Conservation (phyloP, 64 coral and sea anemone genomes). For the Porites lutea region DNA sequence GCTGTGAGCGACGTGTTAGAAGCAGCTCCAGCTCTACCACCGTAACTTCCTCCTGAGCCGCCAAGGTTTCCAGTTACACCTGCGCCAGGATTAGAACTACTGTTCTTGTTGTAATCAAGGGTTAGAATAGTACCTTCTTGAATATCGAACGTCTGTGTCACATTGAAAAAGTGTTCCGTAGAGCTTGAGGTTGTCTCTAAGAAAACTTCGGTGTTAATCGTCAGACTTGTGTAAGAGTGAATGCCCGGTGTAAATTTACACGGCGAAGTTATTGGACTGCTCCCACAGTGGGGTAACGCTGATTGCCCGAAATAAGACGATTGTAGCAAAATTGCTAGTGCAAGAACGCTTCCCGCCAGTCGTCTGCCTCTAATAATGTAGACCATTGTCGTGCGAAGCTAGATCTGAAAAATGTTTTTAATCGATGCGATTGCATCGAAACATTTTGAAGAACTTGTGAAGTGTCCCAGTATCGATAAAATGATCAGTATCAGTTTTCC, state of each 20-base stretch:
- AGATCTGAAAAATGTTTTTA: no score
- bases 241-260: conserved; percentile 78
- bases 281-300: background rate
- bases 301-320: background rate
- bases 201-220: conserved; percentile 68
- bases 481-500: no score
- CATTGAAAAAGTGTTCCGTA: conserved; percentile 61
- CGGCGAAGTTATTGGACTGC: conserved; percentile 36
- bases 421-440: no score
- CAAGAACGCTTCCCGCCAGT: background rate
- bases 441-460: no score
- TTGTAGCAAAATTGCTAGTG: background rate
- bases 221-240: conserved; percentile 59
- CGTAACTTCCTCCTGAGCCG: conserved; percentile 82
- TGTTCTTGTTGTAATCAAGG: conserved; percentile 76
- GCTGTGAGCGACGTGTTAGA: conserved; percentile 58
- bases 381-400: background rate
- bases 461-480: no score
- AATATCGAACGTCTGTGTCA: conserved; percentile 84
- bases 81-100: conserved; percentile 41
- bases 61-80: conserved; percentile 48
- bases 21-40: conserved; percentile 81
- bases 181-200: conserved; percentile 65
- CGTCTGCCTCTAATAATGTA: background rate
- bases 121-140: conserved; percentile 50